These are phyloP conservation scores for Sarcophaga caerulescens DNA, from an alignment of 2,888 invertebrate genomes.

Conservation along the genomic window DNA sequence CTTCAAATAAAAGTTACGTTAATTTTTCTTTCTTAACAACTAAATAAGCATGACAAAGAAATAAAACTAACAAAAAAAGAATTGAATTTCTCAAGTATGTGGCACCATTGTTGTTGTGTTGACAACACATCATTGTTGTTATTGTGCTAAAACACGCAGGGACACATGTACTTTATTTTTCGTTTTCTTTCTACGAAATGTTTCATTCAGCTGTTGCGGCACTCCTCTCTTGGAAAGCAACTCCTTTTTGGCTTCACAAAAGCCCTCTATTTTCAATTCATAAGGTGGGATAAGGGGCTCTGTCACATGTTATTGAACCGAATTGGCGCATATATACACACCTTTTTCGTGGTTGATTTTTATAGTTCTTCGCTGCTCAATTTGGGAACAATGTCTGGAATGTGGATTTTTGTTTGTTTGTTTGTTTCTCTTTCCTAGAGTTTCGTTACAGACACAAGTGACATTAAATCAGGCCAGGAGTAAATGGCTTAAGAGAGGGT, in stretches of 20 bases:
- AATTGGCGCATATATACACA: conserved; percentile 49
- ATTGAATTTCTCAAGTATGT: not conserved
- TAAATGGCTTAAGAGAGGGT: not conserved
- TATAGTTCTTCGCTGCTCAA: not conserved
- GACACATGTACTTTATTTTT: not conserved
- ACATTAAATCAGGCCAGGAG: not conserved
- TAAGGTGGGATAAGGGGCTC: not conserved
- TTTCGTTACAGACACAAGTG: not conserved
- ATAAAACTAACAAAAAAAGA: not conserved
- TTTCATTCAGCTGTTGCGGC: conserved; percentile 54
- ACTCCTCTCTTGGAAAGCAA: conserved; percentile 46
- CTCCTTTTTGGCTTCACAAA: conserved; percentile 37
- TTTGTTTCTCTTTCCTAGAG: not conserved
- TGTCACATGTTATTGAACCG: conserved; percentile 47
- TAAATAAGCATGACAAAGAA: not conserved
- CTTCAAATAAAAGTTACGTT: conserved; percentile 18
- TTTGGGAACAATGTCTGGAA: not conserved
- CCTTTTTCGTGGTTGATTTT: conserved; percentile 39
- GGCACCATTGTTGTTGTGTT: not conserved
- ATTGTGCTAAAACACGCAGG: conserved; percentile 39
- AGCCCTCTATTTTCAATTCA: not conserved
- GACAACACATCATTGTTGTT: conserved; percentile 5
- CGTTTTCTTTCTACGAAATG: conserved; percentile 6
- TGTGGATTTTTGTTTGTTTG: not conserved
- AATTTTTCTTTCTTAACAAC: conserved; percentile 10